Evolutionary conservation across 1,140 invertebrate genomes (phyloP).

Genomic region (Trinorchestia longiramus): DNA sequence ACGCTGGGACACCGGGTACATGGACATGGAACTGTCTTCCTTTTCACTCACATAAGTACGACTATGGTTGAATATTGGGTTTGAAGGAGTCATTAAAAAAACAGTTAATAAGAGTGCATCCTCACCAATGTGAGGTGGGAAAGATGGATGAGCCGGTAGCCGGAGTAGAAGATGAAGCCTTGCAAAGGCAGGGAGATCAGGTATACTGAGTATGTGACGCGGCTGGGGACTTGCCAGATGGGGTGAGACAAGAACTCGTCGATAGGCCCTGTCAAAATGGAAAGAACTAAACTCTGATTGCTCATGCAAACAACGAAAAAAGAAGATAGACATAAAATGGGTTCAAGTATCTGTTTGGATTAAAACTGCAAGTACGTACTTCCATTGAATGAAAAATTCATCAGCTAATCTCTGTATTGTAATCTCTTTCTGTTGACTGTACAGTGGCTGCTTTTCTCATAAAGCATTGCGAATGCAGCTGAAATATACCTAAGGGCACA

Average conservation of each 20-base stretch:
- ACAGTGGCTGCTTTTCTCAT: too few species aligned
- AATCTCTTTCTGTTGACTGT: too few species aligned
- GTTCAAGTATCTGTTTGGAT: too few species aligned
- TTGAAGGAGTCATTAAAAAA: background rate
- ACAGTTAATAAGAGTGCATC: background rate
- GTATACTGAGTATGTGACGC: background rate
- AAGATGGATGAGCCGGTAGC: background rate
- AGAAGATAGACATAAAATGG: too few species aligned
- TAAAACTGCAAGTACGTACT: too few species aligned
- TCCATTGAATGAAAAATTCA: too few species aligned
- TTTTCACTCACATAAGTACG: background rate
- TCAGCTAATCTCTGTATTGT: too few species aligned
- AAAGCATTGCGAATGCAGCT: too few species aligned
- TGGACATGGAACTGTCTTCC: background rate
- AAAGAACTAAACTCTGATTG: too few species aligned
- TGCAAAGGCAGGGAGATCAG: conserved; percentile 30
- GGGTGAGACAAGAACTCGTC: conserved; percentile 19
- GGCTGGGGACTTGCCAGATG: background rate
- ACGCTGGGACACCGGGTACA: too few species aligned
- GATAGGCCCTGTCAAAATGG: background rate
- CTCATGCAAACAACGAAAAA: too few species aligned
- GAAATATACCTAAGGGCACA: too few species aligned
- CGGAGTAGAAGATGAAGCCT: conserved; percentile 27
- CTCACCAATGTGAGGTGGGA: background rate
- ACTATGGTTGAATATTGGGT: background rate